These are phyloP conservation scores for Panthera leo DNA, from an alignment of 2,113 vertebrate species.

Conservation along the genomic window DNA sequence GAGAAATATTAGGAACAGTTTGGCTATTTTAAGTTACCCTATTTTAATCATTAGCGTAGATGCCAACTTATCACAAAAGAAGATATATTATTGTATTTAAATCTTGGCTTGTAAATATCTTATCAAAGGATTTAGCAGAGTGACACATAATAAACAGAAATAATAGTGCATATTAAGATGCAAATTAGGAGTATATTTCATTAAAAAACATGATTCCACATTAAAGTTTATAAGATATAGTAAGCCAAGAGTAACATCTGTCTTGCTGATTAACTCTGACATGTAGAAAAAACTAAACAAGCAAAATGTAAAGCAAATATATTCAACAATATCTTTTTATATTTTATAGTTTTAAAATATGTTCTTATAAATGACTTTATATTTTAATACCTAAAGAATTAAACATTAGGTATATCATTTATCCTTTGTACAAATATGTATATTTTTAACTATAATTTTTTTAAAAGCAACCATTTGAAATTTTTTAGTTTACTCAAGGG, in stretches of 20 bases:
- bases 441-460: neutral
- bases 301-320: neutral
- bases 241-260: neutral
- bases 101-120: neutral
- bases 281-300: neutral
- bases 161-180: neutral
- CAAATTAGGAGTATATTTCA: neutral
- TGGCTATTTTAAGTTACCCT: neutral
- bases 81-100: neutral
- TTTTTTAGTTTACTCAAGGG: neutral
- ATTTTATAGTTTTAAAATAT: slow-evolving; percentile 5
- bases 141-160: neutral
- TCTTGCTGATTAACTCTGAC: neutral
- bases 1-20: neutral
- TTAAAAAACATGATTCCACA: neutral
- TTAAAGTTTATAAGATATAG: neutral
- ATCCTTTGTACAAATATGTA: neutral
- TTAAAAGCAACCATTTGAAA: neutral
- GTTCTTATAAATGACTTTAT: neutral
- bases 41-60: neutral
- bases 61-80: slow-evolving; percentile 16
- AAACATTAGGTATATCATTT: neutral
- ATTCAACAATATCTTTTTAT: neutral
- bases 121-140: neutral
- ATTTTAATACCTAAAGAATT: neutral